Conservation (phyloP, 1,140 invertebrate genomes). For the Galleria mellonella region DNA sequence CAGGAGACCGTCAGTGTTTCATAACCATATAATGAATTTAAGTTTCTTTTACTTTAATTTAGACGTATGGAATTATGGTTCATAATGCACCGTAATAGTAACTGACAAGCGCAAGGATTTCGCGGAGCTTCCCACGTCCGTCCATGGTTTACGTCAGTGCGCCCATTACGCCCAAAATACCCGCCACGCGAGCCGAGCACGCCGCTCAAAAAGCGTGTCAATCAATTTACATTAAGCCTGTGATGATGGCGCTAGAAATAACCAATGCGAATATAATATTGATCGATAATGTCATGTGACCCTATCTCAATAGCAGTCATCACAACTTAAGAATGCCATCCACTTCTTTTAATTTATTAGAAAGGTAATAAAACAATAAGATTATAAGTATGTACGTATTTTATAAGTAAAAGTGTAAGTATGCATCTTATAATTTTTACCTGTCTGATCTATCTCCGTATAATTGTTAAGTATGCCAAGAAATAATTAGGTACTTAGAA, state of each 20-base stretch:
- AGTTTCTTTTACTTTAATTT: not conserved
- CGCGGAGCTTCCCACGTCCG: constrained; percentile 45
- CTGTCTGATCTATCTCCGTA: too few relatives aligned
- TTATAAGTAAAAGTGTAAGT: too few relatives aligned
- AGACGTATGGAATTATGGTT: constrained; percentile 10
- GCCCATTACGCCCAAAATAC: constrained; percentile 59
- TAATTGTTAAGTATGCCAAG: too few relatives aligned
- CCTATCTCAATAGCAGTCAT: too few relatives aligned
- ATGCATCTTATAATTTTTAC: too few relatives aligned
- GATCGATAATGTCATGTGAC: too few relatives aligned
- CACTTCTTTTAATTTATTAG: too few relatives aligned
- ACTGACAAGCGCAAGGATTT: constrained; percentile 37
- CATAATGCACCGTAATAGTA: constrained; percentile 36
- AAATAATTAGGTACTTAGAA: too few relatives aligned
- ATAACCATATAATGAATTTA: too few relatives aligned
- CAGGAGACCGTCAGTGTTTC: not conserved
- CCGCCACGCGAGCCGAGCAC: constrained; percentile 37
- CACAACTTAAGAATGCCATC: too few relatives aligned
- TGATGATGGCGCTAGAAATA: constrained; percentile 14
- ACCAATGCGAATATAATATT: not conserved
- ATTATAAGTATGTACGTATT: too few relatives aligned
- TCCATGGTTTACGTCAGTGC: constrained; percentile 62
- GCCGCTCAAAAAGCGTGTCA: constrained; percentile 54
- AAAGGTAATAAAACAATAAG: too few relatives aligned
- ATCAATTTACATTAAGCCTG: constrained; percentile 52